Evolutionary conservation across 1,140 invertebrate genomes (phyloP).

Genomic region (Phocides pigmalion): DNA sequence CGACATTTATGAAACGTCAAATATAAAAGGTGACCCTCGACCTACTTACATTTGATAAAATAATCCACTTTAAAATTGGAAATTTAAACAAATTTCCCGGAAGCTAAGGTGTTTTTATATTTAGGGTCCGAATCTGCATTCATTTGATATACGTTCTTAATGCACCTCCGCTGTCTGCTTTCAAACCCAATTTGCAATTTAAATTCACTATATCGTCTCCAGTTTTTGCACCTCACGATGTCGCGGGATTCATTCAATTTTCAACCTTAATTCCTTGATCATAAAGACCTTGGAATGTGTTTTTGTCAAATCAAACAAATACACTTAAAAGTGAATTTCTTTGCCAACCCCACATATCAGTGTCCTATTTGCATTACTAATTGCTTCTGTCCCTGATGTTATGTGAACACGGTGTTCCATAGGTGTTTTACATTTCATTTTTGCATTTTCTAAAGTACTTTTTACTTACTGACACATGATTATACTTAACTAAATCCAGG

Average conservation of each 20-base stretch:
- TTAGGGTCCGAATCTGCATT: slow-evolving; percentile 32
- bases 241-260: slow-evolving; percentile 11
- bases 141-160: slow-evolving; percentile 36
- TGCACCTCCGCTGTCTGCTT: slow-evolving; percentile 34
- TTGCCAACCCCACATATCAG: slow-evolving; percentile 29
- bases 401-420: slow-evolving; percentile 1
- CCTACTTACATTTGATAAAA: too few species aligned
- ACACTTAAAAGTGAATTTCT: slow-evolving; percentile 30
- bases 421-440: slow-evolving; percentile 15
- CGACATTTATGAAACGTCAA: too few species aligned
- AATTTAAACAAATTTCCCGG: slow-evolving; percentile 9
- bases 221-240: slow-evolving; percentile 34
- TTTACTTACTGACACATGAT: too few species aligned
- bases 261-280: slow-evolving; percentile 8
- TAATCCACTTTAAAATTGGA: neutral
- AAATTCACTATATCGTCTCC: slow-evolving; percentile 27
- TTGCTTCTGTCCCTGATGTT: slow-evolving; percentile 22
- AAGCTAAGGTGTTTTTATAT: slow-evolving; percentile 27
- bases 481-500: too few species aligned
- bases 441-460: slow-evolving; percentile 7
- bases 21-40: too few species aligned
- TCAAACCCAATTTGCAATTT: slow-evolving; percentile 36
- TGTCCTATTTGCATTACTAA: slow-evolving; percentile 33
- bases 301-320: slow-evolving; percentile 7
- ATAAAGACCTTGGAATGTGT: slow-evolving; percentile 2